phyloP scores from a whole-genome alignment of 2,888 invertebrate genomes.

The Microctonus hyperodae region DNA sequence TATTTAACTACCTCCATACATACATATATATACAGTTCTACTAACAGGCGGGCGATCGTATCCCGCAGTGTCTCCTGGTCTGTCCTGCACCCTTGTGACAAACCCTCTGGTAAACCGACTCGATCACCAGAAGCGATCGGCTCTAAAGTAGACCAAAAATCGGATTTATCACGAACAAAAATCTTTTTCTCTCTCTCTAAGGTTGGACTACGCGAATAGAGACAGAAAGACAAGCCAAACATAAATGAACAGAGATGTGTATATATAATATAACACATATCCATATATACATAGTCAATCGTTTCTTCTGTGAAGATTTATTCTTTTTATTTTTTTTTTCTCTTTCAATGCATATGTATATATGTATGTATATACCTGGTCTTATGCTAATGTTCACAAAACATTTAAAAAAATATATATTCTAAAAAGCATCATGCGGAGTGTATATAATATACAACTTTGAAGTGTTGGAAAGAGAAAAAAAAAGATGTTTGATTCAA shows the following conservation, averaged over 20 bases:
- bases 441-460: slow-evolving; percentile 12
- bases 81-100: slow-evolving; percentile 30
- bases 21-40: slow-evolving; percentile 4
- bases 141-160: slow-evolving; percentile 42
- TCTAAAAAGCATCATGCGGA: slow-evolving; percentile 10
- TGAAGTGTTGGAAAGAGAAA: slow-evolving; percentile 3
- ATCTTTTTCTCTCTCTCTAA: slow-evolving; percentile 36
- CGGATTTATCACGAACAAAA: slow-evolving; percentile 38
- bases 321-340: slow-evolving; percentile 11
- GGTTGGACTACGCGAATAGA: slow-evolving; percentile 35
- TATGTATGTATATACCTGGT: slow-evolving; percentile 13
- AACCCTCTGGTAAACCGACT: slow-evolving; percentile 19
- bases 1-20: slow-evolving; percentile 23
- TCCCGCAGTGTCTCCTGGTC: slow-evolving; percentile 28
- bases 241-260: slow-evolving; percentile 4
- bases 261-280: neutral
- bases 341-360: slow-evolving; percentile 25
- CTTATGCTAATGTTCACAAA: slow-evolving; percentile 25
- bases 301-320: slow-evolving; percentile 28
- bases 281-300: slow-evolving; percentile 26
- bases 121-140: slow-evolving; percentile 42
- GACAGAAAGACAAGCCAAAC: slow-evolving; percentile 41
- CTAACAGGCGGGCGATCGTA: neutral
- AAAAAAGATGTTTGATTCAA: slow-evolving; percentile 5
- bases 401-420: slow-evolving; percentile 15